Evolutionary conservation across 2,797 vertebrate genomes (phyloP).

Genomic region (Masticophis lateralis): DNA sequence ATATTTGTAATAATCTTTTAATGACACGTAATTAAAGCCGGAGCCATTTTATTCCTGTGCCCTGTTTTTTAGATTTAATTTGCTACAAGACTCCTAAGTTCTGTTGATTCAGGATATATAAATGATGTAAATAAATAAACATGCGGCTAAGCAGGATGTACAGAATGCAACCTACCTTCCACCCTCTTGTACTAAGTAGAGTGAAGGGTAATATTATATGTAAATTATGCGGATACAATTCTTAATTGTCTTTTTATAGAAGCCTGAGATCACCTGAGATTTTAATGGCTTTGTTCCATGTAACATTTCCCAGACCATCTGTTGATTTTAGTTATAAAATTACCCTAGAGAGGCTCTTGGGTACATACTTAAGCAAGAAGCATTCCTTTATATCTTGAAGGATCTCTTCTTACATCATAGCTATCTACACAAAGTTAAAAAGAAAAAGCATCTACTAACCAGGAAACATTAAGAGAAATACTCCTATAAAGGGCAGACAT

Average conservation of each 20-base stretch:
- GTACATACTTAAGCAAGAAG: not conserved
- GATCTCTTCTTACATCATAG: not conserved
- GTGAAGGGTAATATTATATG: not conserved
- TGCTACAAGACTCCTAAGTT: not conserved
- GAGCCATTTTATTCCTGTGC: not conserved
- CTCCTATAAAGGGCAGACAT: not conserved
- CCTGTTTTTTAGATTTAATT: not conserved
- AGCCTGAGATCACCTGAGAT: not conserved
- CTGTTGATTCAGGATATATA: not conserved
- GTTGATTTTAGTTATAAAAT: not conserved
- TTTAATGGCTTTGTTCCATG: not conserved
- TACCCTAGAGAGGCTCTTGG: not conserved
- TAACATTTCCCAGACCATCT: not conserved
- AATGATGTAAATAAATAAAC: not conserved
- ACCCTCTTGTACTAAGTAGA: not conserved
- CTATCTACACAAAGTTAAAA: not conserved
- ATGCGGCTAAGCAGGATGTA: not conserved
- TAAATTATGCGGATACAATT: not conserved
- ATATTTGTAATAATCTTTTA: not conserved
- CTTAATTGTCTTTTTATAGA: not conserved
- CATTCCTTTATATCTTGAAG: constrained; percentile 10
- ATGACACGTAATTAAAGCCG: not conserved
- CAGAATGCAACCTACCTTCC: not conserved
- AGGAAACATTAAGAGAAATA: constrained; percentile 7
- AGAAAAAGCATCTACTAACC: not conserved